Evolutionary conservation across 1,140 invertebrate genomes (phyloP).

Genomic region (Bemisia tabaci): DNA sequence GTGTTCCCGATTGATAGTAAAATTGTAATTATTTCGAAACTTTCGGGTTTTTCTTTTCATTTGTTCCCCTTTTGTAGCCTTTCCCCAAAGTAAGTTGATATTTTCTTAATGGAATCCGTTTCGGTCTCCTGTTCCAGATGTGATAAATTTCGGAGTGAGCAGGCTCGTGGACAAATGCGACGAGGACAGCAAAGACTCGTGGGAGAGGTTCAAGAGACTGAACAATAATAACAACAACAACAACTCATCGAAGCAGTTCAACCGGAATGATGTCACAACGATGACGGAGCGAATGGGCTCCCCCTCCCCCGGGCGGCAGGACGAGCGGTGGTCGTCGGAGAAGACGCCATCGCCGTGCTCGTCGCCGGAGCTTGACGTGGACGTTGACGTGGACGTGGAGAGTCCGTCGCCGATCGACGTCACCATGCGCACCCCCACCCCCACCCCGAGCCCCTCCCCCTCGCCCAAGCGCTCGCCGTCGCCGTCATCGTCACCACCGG

Average conservation of each 20-base stretch:
- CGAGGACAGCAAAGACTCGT: conserved; percentile 14
- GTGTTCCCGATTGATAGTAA: too few relatives aligned
- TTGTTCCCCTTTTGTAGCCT: too few relatives aligned
- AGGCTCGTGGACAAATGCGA: conserved; percentile 37
- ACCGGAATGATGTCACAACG: conserved; percentile 36
- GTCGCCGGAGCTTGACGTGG: conserved; percentile 53
- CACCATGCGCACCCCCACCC: conserved; percentile 24
- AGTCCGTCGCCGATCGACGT: conserved; percentile 30
- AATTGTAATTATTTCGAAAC: too few relatives aligned
- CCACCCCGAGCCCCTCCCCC: conserved; percentile 23
- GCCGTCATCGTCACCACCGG: conserved; percentile 20
- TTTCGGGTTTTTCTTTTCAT: too few relatives aligned
- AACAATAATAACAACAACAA: conserved; percentile 12
- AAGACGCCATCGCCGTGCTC: conserved; percentile 37
- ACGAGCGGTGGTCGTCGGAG: conserved; percentile 16
- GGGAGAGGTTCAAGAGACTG: conserved; percentile 3
- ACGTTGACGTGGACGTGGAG: conserved; percentile 40
- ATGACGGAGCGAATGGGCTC: conserved; percentile 33
- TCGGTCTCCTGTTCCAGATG: too few relatives aligned
- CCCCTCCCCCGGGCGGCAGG: conserved; percentile 23
- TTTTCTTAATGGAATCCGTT: too few relatives aligned
- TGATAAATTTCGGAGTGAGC: conserved; percentile 56
- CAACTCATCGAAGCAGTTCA: conserved; percentile 14
- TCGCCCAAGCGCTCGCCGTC: conserved; percentile 29
- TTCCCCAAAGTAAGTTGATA: too few relatives aligned